Base-by-base conservation (phyloP, 2,888 invertebrate genomes). In the Lithophane leautieri region DNA sequence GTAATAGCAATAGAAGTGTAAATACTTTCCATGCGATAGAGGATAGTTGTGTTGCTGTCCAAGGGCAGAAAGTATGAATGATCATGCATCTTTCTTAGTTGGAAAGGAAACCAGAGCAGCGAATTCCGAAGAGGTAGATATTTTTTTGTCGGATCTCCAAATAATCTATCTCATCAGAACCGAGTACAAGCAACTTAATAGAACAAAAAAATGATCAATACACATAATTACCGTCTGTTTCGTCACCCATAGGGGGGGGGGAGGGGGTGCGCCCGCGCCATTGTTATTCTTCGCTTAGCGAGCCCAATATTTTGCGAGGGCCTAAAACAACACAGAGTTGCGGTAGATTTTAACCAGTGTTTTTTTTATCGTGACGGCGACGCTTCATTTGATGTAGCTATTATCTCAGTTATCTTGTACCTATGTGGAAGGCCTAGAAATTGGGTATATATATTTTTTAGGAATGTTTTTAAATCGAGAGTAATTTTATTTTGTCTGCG, bases 261-360 rank as follows among this genome's bases (percentile, higher is more conserved):
- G 19, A 42, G 42, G 72, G 62, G 65, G 65, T 67, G 76, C 82
- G 84, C 82, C 71, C 72, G 79, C 88, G 88, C 84, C 88, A 82
- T 86, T 95, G 92, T 94, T 95, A 93, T 95, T 94, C 89, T 95
- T 95, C 94, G 91, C 91, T 95, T 92, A 93, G 88, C 82, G 90
- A 83, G 90, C 90, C 89, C 91, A 95, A 95, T 95, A 95, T 95
- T 95, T 94, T 94, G 85, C 77, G 84, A 91, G 89, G 85, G 87
- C 95, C 95, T 95, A 95, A 95, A 94, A 92, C 90, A 95, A 95
- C 93, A 94, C 72, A 60, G 81, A 50, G 79, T 68, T 52, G 83
- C 82, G 88, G 89, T 90, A 88, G 86, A 90, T 92, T 92, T 92
- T 92, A 91, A 79, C 82, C 80, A 79, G 79, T 86, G 90, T 92